phyloP scores from a whole-genome alignment of 2,888 invertebrate species.

The Drosophila recens region DNA sequence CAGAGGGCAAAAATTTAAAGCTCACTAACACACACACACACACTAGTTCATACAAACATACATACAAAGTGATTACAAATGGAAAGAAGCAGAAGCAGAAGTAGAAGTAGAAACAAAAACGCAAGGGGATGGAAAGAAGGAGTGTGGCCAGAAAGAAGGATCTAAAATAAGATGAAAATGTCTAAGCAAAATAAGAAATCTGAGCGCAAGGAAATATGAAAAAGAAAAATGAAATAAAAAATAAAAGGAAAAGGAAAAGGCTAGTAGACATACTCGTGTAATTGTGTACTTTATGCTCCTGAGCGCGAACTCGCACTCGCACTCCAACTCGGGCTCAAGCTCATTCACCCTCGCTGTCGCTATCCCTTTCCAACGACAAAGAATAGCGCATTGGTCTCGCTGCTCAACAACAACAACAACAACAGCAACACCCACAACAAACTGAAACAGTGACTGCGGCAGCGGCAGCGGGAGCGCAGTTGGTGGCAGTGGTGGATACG shows the following conservation, averaged over 20 bases:
- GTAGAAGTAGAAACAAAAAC: constrained; percentile 19
- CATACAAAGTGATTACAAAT: constrained; percentile 19
- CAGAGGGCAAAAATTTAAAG: constrained; percentile 9
- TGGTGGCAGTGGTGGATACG: constrained; percentile 34
- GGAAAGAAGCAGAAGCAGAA: neutral
- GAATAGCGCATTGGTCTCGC: constrained; percentile 14
- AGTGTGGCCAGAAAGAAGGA: constrained; percentile 2
- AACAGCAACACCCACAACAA: constrained; percentile 66
- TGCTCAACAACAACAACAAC: constrained; percentile 24
- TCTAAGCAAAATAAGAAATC: constrained; percentile 47
- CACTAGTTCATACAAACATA: neutral
- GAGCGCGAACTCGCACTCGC: constrained; percentile 2
- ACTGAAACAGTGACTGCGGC: constrained; percentile 28
- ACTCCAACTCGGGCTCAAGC: constrained; percentile 10
- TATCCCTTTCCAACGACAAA: constrained; percentile 52
- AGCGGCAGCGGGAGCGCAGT: constrained; percentile 2
- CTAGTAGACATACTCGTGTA: constrained; percentile 53
- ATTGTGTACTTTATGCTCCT: constrained; percentile 69
- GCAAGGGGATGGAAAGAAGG: neutral
- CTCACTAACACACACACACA: constrained; percentile 1
- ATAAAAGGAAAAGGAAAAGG: constrained; percentile 2
- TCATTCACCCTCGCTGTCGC: constrained; percentile 47
- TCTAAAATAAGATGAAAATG: constrained; percentile 43
- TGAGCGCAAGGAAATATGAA: constrained; percentile 45
- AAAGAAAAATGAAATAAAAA: constrained; percentile 21